A percentile compares a stretch with the other conserved stretches of the same genome.
These are phyloP conservation scores for Pseudocheirus occidentalis DNA, from an alignment of 2,797 vertebrate genomes.

Conservation along the genomic window DNA sequence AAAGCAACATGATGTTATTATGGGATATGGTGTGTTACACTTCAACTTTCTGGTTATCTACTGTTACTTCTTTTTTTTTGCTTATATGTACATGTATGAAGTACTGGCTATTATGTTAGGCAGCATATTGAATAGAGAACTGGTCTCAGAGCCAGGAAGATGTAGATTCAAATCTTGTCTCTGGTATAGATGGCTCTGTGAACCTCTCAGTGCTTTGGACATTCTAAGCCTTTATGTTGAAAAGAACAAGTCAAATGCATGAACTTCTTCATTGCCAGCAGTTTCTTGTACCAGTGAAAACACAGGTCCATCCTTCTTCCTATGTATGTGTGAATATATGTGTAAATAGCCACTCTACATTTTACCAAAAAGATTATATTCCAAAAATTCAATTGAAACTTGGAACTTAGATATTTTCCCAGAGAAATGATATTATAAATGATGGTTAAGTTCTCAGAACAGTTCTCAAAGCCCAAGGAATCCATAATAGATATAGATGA, in stretches of 20 bases:
- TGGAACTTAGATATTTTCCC: background rate
- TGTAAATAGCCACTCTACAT: background rate
- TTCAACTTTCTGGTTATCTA: background rate
- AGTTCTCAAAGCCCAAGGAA: background rate
- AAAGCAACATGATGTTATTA: constrained; percentile 12
- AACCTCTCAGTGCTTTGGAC: background rate
- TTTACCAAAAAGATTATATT: background rate
- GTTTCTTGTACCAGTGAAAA: background rate
- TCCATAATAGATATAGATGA: background rate
- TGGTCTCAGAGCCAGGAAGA: background rate
- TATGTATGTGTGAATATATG: background rate
- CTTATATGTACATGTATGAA: background rate
- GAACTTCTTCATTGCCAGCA: background rate
- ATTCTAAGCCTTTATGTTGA: background rate
- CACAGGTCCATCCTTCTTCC: background rate
- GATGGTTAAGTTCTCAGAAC: background rate
- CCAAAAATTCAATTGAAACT: background rate
- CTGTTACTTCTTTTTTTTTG: constrained; percentile 11
- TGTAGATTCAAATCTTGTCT: background rate
- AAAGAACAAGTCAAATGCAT: background rate
- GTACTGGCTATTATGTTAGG: background rate
- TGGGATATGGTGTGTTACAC: background rate
- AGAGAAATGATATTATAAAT: background rate
- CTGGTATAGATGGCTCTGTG: background rate
- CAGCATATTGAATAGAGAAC: background rate